These are phyloP conservation scores for Caenorhabditis inopinata DNA, from an alignment of 1,140 invertebrate genomes.

Conservation along the genomic window DNA sequence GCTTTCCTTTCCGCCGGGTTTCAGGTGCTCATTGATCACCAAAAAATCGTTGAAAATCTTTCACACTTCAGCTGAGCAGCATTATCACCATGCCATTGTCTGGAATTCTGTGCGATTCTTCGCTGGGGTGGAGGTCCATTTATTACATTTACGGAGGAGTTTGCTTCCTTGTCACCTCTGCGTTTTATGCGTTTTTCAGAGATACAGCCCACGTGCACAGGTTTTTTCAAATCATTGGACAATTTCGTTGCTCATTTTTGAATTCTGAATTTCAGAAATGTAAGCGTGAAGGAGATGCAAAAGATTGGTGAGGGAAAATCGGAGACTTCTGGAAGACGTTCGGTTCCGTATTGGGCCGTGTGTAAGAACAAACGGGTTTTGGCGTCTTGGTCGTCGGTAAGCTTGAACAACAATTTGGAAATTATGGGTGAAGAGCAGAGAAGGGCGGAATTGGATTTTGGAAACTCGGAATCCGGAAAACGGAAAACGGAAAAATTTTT, in stretches of 20 bases:
- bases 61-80: conserved; percentile 41
- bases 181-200: conserved; percentile 47
- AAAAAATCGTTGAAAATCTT: too few species aligned
- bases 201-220: conserved; percentile 43
- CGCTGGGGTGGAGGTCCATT: conserved; percentile 46
- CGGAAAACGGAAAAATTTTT: too few species aligned
- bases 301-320: conserved; percentile 27
- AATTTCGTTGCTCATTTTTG: background rate
- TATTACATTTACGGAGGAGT: conserved; percentile 49
- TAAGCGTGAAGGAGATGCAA: background rate
- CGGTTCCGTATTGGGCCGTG: background rate
- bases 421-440: too few species aligned
- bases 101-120: conserved; percentile 35
- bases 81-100: conserved; percentile 54
- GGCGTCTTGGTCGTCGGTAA: conserved; percentile 33
- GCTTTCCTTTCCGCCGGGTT: conserved; percentile 52
- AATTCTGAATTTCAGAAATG: conserved; percentile 21
- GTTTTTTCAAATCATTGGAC: background rate
- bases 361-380: conserved; percentile 8
- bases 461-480: too few species aligned
- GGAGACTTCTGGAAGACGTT: background rate
- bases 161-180: conserved; percentile 11
- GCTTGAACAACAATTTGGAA: too few species aligned
- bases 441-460: too few species aligned
- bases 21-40: too few species aligned